Conservation (phyloP, 2,888 invertebrate species). For the Sclerodermus sp. region DNA sequence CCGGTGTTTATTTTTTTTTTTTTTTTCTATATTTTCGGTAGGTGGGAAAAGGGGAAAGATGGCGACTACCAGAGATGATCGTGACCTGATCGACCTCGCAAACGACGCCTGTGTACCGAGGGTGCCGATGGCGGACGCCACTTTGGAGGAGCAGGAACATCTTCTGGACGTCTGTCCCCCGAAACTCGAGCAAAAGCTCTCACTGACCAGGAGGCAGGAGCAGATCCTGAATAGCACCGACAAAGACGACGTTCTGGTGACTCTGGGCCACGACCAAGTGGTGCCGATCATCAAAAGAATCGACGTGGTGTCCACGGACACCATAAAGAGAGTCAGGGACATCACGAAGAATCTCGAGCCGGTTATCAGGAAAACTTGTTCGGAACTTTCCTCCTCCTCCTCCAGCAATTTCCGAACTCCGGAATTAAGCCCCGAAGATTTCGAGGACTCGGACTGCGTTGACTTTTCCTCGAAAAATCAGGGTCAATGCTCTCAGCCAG, state of each 20-base stretch:
- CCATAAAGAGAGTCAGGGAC: slow-evolving; percentile 50
- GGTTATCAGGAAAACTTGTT: slow-evolving; percentile 37
- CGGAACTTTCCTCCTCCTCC: too few species aligned
- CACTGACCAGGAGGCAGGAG: slow-evolving; percentile 41
- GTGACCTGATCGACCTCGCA: slow-evolving; percentile 50
- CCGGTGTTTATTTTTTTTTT: too few species aligned
- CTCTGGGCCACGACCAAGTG: slow-evolving; percentile 51
- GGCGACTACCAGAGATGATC: slow-evolving; percentile 42
- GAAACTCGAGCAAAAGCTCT: slow-evolving; percentile 51
- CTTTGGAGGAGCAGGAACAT: slow-evolving; percentile 51
- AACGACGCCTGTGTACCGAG: slow-evolving; percentile 35
- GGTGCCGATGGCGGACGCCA: slow-evolving; percentile 27
- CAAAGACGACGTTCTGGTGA: slow-evolving; percentile 44
- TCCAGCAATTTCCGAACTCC: too few species aligned
- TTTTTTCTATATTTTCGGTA: too few species aligned
- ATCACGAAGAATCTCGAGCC: slow-evolving; percentile 53
- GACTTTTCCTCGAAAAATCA: too few species aligned
- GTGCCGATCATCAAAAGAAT: slow-evolving; percentile 49
- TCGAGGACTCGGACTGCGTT: slow-evolving; percentile 1
- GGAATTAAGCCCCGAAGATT: slow-evolving; percentile 25
- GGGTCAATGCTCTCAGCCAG: too few species aligned
- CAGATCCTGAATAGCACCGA: slow-evolving; percentile 27
- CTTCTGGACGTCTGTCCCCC: slow-evolving; percentile 53
- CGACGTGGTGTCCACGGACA: slow-evolving; percentile 53
- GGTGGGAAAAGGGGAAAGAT: slow-evolving; percentile 27